phyloP scores from a whole-genome alignment of 2,113 vertebrate genomes.

The Scytalopus superciliaris region DNA sequence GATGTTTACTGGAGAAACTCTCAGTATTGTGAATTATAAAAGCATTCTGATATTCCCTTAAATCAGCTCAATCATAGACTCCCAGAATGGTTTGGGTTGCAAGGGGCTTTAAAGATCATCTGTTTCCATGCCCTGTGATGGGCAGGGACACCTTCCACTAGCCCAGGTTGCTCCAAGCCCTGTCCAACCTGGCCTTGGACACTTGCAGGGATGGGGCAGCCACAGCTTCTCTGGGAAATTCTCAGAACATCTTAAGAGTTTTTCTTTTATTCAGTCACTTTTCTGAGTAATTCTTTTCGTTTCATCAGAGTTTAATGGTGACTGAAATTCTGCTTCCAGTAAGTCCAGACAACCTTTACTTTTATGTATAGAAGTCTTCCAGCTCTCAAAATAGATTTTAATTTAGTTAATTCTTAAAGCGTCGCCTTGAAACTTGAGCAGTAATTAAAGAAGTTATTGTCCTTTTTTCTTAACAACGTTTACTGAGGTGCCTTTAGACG shows the following conservation, averaged over 20 bases:
- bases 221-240: background rate
- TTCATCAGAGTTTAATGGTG: background rate
- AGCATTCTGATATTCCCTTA: background rate
- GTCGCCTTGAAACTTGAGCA: conserved; percentile 24
- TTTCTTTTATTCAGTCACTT: background rate
- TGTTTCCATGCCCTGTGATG: background rate
- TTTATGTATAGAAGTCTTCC: background rate
- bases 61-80: background rate
- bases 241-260: background rate
- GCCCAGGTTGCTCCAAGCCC: background rate
- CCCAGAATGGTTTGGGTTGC: background rate
- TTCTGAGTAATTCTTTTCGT: background rate
- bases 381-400: conserved; percentile 26
- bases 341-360: background rate
- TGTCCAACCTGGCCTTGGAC: fast-evolving
- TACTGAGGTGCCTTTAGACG: background rate
- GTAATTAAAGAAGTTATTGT: conserved; percentile 36
- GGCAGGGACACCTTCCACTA: background rate
- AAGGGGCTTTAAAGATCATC: background rate
- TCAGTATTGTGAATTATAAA: background rate
- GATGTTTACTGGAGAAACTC: background rate
- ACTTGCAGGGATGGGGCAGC: background rate
- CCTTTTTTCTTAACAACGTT: background rate
- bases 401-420: conserved; percentile 51
- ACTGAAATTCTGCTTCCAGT: background rate